Evolutionary conservation across 2,113 vertebrate genomes (phyloP).

Genomic region (Nerophis lumbriciformis): DNA sequence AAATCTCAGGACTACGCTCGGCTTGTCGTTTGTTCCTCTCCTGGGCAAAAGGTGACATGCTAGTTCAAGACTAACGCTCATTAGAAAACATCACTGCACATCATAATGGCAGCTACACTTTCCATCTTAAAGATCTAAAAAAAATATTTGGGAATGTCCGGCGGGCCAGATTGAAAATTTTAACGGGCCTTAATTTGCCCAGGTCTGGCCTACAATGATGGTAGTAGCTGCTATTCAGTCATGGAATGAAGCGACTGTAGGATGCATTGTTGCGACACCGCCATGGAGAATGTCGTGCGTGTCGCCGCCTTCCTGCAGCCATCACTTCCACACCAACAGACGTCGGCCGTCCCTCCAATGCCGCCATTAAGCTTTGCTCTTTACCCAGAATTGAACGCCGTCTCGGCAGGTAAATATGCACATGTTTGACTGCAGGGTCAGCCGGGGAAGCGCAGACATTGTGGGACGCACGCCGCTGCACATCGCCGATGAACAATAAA

Average conservation of each 20-base stretch:
- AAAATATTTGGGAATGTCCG: too few relatives aligned
- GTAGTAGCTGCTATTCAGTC: slow-evolving; percentile 6
- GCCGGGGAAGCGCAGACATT: slow-evolving; percentile 43
- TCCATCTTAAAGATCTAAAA: too few relatives aligned
- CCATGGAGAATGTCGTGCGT: slow-evolving; percentile 31
- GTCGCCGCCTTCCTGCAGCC: slow-evolving; percentile 37
- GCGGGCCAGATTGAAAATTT: too few relatives aligned
- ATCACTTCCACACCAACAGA: slow-evolving; percentile 57
- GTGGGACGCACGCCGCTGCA: slow-evolving; percentile 51
- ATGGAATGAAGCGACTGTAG: not conserved
- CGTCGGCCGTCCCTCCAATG: slow-evolving; percentile 61
- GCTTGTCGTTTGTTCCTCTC: too few relatives aligned
- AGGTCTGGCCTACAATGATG: not conserved
- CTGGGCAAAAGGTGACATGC: too few relatives aligned
- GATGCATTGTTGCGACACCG: slow-evolving; percentile 5
- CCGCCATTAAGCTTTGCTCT: slow-evolving; percentile 59
- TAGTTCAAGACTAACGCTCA: too few relatives aligned
- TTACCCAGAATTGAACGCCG: slow-evolving; percentile 55
- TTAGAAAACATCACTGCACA: too few relatives aligned
- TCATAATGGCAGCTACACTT: too few relatives aligned
- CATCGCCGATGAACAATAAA: slow-evolving; percentile 65
- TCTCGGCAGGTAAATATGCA: slow-evolving; percentile 64
- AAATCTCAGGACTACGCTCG: too few relatives aligned
- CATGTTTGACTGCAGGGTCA: slow-evolving; percentile 71
- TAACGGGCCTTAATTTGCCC: too few relatives aligned